These are phyloP conservation scores for Butorides virescens DNA, from an alignment of 2,113 vertebrate species.

Conservation along the genomic window DNA sequence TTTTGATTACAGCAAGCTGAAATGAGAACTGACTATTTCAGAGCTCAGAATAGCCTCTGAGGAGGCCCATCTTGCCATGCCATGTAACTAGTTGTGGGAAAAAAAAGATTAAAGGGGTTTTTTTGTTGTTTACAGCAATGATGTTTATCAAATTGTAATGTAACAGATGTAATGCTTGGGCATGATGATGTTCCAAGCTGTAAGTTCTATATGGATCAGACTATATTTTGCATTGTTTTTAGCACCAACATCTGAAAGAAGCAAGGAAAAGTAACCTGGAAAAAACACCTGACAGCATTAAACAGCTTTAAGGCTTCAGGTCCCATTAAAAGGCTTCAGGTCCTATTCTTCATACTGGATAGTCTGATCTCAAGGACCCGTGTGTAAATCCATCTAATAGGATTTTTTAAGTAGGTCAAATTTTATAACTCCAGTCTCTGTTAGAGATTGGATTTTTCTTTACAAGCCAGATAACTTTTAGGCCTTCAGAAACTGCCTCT, in stretches of 20 bases:
- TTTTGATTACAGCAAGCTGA: not conserved
- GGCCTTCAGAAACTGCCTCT: not conserved
- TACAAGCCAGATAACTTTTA: conserved; percentile 13
- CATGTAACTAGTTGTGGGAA: not conserved
- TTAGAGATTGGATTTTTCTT: conserved; percentile 21
- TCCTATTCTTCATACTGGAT: not conserved
- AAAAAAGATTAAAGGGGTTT: not conserved
- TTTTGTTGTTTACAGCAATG: not conserved
- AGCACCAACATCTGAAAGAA: not conserved
- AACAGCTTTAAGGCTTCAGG: conserved; percentile 8
- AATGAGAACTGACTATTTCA: not conserved
- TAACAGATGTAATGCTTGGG: not conserved
- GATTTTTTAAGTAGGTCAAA: conserved; percentile 65
- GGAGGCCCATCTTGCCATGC: not conserved
- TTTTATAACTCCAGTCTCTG: conserved; percentile 17
- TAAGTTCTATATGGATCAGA: not conserved
- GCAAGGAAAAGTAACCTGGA: not conserved
- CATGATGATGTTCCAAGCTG: not conserved
- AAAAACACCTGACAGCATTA: conserved; percentile 7
- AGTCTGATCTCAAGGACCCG: conserved; percentile 1
- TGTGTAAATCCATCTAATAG: conserved; percentile 51
- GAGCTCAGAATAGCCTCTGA: not conserved
- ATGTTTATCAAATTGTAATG: not conserved
- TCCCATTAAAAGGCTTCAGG: conserved; percentile 4
- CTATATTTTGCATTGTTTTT: not conserved